Evolutionary conservation across 2,888 invertebrate genomes (phyloP).

Genomic region (Spicauda simplicius): DNA sequence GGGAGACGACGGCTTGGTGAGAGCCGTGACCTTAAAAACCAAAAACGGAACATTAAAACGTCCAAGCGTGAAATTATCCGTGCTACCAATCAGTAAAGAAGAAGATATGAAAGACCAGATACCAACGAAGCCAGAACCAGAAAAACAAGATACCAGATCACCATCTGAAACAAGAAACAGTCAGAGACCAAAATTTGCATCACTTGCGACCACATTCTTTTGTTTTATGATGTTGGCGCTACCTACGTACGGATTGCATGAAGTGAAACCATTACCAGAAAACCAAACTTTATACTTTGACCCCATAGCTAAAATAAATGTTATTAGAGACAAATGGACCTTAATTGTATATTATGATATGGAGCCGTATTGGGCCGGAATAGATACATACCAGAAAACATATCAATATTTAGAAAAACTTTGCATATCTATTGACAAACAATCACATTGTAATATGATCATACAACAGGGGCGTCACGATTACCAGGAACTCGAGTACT

Average conservation of each 20-base stretch:
- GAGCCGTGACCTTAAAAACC: constrained; percentile 39
- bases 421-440: constrained; percentile 15
- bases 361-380: constrained; percentile 20
- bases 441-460: constrained; percentile 23
- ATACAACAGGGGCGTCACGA: constrained; percentile 24
- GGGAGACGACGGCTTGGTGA: constrained; percentile 31
- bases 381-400: neutral
- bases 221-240: constrained; percentile 8
- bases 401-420: constrained; percentile 13
- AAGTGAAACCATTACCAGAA: constrained; percentile 4
- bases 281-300: constrained; percentile 30
- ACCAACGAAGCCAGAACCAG: too few species aligned
- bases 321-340: constrained; percentile 25
- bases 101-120: too few species aligned
- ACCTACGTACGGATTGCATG: constrained; percentile 2
- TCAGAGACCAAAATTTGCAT: neutral
- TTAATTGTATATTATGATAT: constrained; percentile 25
- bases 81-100: constrained; percentile 25
- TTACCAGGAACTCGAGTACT: constrained; percentile 26
- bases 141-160: constrained; percentile 22
- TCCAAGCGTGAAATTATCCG: constrained; percentile 32
- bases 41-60: constrained; percentile 32
- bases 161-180: constrained; percentile 7
- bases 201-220: neutral
- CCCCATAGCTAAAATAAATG: constrained; percentile 10